phyloP scores from a whole-genome alignment of 1,140 invertebrate species.

The Capitella teleta region DNA sequence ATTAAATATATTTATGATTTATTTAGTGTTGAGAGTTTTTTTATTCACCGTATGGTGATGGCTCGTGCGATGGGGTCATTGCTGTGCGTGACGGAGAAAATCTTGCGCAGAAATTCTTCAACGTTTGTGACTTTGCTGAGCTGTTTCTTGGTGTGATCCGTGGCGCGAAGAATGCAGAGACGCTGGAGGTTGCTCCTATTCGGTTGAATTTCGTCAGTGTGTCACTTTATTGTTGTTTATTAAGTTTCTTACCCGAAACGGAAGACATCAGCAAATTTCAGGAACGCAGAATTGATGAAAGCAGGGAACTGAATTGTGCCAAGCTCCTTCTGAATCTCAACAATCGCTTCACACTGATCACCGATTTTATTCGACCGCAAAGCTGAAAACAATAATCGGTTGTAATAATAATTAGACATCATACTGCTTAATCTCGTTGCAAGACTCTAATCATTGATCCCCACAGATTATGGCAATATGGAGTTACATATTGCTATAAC shows the following conservation, averaged over 20 bases:
- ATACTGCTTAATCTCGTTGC: too few species aligned
- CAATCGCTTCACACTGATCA: constrained; percentile 92
- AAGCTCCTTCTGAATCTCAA: constrained; percentile 83
- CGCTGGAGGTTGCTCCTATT: constrained; percentile 74
- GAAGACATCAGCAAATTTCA: constrained; percentile 91
- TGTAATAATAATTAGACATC: too few species aligned
- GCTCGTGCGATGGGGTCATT: constrained; percentile 90
- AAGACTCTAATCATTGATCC: too few species aligned
- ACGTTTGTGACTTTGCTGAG: constrained; percentile 92
- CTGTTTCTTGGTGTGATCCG: constrained; percentile 90
- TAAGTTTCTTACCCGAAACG: constrained; percentile 57
- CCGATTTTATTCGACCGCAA: constrained; percentile 77
- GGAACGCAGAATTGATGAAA: constrained; percentile 86
- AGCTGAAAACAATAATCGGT: too few species aligned
- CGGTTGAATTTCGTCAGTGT: neutral
- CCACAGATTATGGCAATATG: too few species aligned
- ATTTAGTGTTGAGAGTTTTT: neutral
- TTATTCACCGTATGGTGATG: constrained; percentile 58
- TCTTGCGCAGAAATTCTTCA: constrained; percentile 83
- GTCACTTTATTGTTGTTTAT: neutral
- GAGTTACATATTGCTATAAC: too few species aligned
- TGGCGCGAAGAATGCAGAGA: constrained; percentile 84
- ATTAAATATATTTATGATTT: neutral
- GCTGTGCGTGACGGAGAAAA: constrained; percentile 91
- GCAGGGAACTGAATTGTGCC: constrained; percentile 97